Evolutionary conservation across 2,113 vertebrate genomes (phyloP).

Genomic region (Pelusios castaneus): DNA sequence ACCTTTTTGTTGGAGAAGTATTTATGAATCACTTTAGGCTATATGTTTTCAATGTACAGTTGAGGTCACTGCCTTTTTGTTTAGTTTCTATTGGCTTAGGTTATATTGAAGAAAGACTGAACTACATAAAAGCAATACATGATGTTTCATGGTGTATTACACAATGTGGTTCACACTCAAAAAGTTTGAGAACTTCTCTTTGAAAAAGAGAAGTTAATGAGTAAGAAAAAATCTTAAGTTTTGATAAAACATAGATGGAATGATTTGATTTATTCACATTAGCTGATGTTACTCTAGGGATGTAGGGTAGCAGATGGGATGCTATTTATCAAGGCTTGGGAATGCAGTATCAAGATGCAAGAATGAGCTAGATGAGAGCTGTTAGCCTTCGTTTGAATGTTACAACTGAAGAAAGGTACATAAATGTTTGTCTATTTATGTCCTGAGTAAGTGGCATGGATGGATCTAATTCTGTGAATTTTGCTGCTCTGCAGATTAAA

Average conservation of each 20-base stretch:
- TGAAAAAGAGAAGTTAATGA: conserved; percentile 18
- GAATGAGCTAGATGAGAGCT: conserved; percentile 22
- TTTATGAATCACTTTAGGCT: conserved; percentile 11
- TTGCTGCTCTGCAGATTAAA: neutral
- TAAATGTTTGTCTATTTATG: neutral
- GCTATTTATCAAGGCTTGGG: conserved; percentile 50
- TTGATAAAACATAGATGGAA: conserved; percentile 66
- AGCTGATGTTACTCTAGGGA: conserved; percentile 52
- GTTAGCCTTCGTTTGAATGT: conserved; percentile 24
- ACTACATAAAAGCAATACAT: neutral
- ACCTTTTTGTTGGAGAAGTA: neutral
- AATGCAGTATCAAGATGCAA: conserved; percentile 5
- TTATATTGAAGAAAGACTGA: conserved; percentile 13
- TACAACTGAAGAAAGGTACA: neutral
- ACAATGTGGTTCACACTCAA: neutral
- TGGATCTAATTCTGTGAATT: neutral
- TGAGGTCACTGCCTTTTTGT: conserved; percentile 25
- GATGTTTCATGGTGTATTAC: conserved; percentile 25
- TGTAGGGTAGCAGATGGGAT: conserved; percentile 48
- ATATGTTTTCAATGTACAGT: neutral
- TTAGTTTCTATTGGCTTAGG: conserved; percentile 26
- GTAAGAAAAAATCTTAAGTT: conserved; percentile 57
- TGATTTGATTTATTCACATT: conserved; percentile 55
- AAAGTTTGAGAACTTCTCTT: neutral
- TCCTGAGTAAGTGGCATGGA: conserved; percentile 9